These are phyloP conservation scores for Eupithecia abbreviata DNA, from an alignment of 2,888 invertebrate species.

Conservation along the genomic window DNA sequence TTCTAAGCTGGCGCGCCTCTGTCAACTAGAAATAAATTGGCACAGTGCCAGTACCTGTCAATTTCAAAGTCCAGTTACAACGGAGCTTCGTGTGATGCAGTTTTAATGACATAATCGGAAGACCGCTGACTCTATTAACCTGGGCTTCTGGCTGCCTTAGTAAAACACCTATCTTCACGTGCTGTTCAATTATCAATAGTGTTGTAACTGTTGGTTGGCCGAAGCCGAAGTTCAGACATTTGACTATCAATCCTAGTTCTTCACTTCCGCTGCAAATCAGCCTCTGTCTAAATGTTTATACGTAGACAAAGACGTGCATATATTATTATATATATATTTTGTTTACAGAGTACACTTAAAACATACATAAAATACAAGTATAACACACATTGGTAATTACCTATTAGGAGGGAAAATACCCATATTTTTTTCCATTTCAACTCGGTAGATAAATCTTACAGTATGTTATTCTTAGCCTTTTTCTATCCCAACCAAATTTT, in stretches of 20 bases:
- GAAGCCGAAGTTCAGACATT: background rate
- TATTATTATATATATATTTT: background rate
- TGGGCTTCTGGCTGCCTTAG: conserved; percentile 60
- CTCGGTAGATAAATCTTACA: background rate
- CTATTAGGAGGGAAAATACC: background rate
- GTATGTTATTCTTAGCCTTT: background rate
- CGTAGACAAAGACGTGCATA: background rate
- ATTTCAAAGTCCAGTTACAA: conserved; percentile 72
- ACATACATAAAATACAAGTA: background rate
- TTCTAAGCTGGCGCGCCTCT: background rate
- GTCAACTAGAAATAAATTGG: conserved; percentile 13
- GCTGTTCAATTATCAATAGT: conserved; percentile 53
- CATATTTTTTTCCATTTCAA: background rate
- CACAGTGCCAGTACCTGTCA: conserved; percentile 45
- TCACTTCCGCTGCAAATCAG: background rate
- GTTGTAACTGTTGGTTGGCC: background rate
- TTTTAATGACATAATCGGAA: conserved; percentile 80
- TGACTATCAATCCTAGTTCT: background rate
- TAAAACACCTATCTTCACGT: conserved; percentile 71
- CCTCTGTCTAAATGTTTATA: background rate
- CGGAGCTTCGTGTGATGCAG: conserved; percentile 72
- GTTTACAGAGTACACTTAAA: background rate
- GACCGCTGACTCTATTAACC: conserved; percentile 78
- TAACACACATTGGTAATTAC: background rate
- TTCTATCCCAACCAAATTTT: background rate